Evolutionary conservation across 2,888 invertebrate species (phyloP).

Genomic region (Scaptomyza parva): DNA sequence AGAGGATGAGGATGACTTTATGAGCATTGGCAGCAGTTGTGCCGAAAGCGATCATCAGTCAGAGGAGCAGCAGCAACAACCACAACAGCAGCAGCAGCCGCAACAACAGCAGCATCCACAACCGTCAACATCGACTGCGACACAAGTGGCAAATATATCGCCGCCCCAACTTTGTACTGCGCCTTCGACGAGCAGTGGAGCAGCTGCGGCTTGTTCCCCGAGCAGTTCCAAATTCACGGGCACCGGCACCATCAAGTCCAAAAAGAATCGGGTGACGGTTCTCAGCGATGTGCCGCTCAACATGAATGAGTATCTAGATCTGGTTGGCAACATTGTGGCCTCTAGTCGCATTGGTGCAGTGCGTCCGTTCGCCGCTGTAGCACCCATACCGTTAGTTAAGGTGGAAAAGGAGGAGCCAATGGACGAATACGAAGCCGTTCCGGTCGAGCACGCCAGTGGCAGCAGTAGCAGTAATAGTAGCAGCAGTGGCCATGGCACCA

Average conservation of each 20-base stretch:
- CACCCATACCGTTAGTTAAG: slow-evolving; percentile 80
- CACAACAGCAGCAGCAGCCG: slow-evolving; percentile 9
- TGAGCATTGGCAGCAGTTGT: slow-evolving; percentile 74
- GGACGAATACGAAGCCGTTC: slow-evolving; percentile 73
- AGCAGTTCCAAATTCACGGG: slow-evolving; percentile 34
- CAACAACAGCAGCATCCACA: slow-evolving; percentile 15
- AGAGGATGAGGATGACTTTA: slow-evolving; percentile 72
- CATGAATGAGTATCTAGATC: slow-evolving; percentile 83
- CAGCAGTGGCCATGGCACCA: slow-evolving; percentile 77
- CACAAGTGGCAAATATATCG: slow-evolving; percentile 5
- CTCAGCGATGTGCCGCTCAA: slow-evolving; percentile 85
- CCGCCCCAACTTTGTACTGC: slow-evolving; percentile 41
- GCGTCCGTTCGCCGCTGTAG: slow-evolving; percentile 69
- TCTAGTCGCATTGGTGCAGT: slow-evolving; percentile 80
- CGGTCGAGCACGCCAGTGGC: slow-evolving; percentile 31
- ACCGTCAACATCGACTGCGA: slow-evolving; percentile 1
- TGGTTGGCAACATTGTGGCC: slow-evolving; percentile 84
- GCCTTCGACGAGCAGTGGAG: slow-evolving; percentile 64
- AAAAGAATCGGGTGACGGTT: slow-evolving; percentile 83
- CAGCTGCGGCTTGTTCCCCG: slow-evolving; percentile 16
- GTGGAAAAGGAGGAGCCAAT: slow-evolving; percentile 83
- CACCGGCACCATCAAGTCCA: slow-evolving; percentile 59
- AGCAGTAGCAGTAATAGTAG: slow-evolving; percentile 40
- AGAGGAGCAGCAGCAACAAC: slow-evolving; percentile 27
- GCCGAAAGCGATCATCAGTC: slow-evolving; percentile 50